Percentiles rank a stretch among this genome's conserved stretches.
Conservation (phyloP, 2,797 vertebrate species). For the Gastrophryne carolinensis region DNA sequence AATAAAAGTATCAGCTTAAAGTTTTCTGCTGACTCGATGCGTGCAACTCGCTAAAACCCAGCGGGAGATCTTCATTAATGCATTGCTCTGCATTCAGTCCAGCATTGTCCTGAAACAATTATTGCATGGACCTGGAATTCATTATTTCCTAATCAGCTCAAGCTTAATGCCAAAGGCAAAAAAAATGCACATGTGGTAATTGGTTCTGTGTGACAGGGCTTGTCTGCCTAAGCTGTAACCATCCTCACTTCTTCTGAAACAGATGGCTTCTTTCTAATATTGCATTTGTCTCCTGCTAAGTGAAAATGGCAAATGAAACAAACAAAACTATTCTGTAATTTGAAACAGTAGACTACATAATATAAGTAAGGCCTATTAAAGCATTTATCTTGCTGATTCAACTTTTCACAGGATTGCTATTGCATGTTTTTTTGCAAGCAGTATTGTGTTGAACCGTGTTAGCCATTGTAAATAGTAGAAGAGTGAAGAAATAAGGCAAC, state of each 20-base stretch:
- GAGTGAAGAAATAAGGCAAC: too few relatives aligned
- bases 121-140: conserved; percentile 58
- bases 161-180: conserved; percentile 53
- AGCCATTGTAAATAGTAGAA: too few relatives aligned
- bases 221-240: conserved; percentile 31
- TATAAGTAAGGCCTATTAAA: background rate
- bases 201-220: conserved; percentile 42
- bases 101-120: conserved; percentile 63
- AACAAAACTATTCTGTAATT: conserved; percentile 34
- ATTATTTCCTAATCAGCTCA: conserved; percentile 62
- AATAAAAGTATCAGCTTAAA: conserved; percentile 39
- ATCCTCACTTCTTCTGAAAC: conserved; percentile 26
- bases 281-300: conserved; percentile 30
- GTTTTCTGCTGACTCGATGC: conserved; percentile 37
- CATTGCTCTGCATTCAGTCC: conserved; percentile 65
- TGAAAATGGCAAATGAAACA: conserved; percentile 45
- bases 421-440: too few relatives aligned
- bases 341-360: background rate
- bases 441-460: too few relatives aligned
- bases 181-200: conserved; percentile 60
- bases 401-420: too few relatives aligned
- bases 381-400: conserved; percentile 14
- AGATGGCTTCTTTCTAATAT: conserved; percentile 47
- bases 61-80: conserved; percentile 66
- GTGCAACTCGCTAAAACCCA: conserved; percentile 63